A percentile compares a stretch with the other conserved stretches of the same genome.
Conservation (phyloP, 2,797 vertebrate genomes). For the Paratrypauchen microcephalus region DNA sequence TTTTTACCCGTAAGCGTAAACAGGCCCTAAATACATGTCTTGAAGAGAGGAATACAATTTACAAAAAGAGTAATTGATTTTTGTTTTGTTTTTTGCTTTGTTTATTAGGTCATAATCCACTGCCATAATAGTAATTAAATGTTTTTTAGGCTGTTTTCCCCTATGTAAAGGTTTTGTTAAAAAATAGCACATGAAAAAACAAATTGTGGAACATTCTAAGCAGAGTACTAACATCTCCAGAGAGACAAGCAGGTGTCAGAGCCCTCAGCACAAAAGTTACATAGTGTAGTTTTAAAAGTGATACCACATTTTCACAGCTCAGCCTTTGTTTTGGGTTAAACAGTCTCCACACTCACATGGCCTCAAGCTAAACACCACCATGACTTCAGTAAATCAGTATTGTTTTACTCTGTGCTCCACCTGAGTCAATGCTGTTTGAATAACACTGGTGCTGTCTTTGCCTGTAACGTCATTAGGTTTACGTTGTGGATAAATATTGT, state of each 20-base stretch:
- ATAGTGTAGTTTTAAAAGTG: constrained; percentile 55
- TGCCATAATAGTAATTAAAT: constrained; percentile 12
- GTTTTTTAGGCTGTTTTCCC: background rate
- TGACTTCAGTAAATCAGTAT: constrained; percentile 63
- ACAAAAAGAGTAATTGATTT: background rate
- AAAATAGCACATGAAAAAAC: background rate
- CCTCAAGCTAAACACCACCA: constrained; percentile 43
- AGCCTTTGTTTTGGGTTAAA: constrained; percentile 55
- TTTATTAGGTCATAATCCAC: constrained; percentile 53
- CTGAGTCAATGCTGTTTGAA: constrained; percentile 37
- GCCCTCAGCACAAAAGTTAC: constrained; percentile 35
- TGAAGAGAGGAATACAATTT: background rate
- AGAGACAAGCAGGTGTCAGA: too few relatives aligned
- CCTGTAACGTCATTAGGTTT: constrained; percentile 46
- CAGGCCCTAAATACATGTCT: background rate
- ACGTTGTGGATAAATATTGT: constrained; percentile 25
- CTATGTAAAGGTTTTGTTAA: background rate
- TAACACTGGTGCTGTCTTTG: constrained; percentile 42
- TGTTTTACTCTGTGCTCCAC: constrained; percentile 20
- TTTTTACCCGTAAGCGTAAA: too few relatives aligned
- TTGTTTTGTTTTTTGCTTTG: constrained; percentile 63
- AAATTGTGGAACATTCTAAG: too few relatives aligned
- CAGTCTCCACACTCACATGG: constrained; percentile 15
- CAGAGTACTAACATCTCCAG: too few relatives aligned
- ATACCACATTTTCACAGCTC: constrained; percentile 45